A percentile compares a stretch with the other conserved stretches of the same genome.
Evolutionary conservation across 2,113 vertebrate species (phyloP).

Genomic region (Syngnathus scovelli): DNA sequence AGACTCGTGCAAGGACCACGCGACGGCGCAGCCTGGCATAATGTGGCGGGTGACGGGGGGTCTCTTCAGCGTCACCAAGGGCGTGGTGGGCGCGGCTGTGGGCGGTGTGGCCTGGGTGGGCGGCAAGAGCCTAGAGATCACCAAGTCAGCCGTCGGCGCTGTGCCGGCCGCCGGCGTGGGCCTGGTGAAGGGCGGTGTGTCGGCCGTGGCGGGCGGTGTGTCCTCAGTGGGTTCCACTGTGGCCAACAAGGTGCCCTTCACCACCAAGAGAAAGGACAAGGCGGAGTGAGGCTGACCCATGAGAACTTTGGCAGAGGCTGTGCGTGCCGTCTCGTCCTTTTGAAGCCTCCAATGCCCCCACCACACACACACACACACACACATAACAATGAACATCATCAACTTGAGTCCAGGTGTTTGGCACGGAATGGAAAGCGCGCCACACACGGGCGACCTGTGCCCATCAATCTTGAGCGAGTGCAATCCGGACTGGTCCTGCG

Average conservation of each 20-base stretch:
- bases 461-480: constrained; percentile 22
- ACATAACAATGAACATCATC: not conserved
- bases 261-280: constrained; percentile 74
- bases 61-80: constrained; percentile 71
- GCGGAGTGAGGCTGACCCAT: constrained; percentile 65
- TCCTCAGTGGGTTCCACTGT: constrained; percentile 70
- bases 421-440: constrained; percentile 13
- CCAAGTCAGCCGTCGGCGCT: constrained; percentile 69
- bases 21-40: constrained; percentile 45
- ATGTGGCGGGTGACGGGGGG: constrained; percentile 73
- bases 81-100: constrained; percentile 70
- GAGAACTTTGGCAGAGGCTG: constrained; percentile 10
- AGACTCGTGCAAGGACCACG: constrained; percentile 64
- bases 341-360: constrained; percentile 12
- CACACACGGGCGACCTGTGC: constrained; percentile 19
- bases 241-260: constrained; percentile 71
- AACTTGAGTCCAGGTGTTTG: constrained; percentile 10
- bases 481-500: constrained; percentile 9
- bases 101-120: constrained; percentile 76
- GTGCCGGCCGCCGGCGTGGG: constrained; percentile 68
- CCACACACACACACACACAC: too few relatives aligned
- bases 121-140: constrained; percentile 72
- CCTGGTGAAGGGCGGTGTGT: constrained; percentile 73
- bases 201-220: constrained; percentile 71
- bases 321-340: constrained; percentile 23